Percentiles rank a stretch among this genome's conserved stretches.
These are phyloP conservation scores for Drosophila rubida DNA, from an alignment of 2,888 invertebrate genomes.

Conservation along the genomic window DNA sequence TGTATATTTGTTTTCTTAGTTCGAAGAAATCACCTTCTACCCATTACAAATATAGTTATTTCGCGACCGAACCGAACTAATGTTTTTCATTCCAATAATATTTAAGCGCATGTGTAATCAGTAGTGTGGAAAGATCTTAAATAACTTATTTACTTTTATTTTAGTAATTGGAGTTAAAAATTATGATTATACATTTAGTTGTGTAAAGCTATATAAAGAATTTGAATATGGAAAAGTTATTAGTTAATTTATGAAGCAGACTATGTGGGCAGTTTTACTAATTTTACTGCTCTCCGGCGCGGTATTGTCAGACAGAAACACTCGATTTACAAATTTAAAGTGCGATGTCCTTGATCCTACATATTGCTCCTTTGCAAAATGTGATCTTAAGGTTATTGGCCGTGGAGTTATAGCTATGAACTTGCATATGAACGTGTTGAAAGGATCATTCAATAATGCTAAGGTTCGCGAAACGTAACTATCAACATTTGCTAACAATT, in stretches of 20 bases:
- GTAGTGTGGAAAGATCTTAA: no score
- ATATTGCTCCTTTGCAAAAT: slow-evolving; percentile 1
- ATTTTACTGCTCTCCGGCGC: neutral
- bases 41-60: no score
- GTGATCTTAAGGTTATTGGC: slow-evolving; percentile 16
- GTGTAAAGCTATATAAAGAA: neutral
- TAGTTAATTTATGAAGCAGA: neutral
- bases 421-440: slow-evolving; percentile 5
- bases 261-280: neutral
- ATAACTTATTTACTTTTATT: no score
- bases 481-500: neutral
- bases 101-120: no score
- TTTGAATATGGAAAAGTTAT: no score
- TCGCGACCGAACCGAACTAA: no score
- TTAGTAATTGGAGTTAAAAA: no score
- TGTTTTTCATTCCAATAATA: no score
- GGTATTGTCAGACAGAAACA: neutral
- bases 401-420: slow-evolving; percentile 23
- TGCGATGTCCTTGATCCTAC: slow-evolving; percentile 21
- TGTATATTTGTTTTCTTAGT: no score
- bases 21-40: no score
- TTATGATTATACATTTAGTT: neutral
- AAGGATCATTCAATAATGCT: slow-evolving; percentile 14
- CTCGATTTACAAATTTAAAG: slow-evolving; percentile 28
- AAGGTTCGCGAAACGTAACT: slow-evolving; percentile 9